A percentile compares a stretch with the other conserved stretches of the same genome.
Evolutionary conservation across 2,113 vertebrate species (phyloP).

Genomic region (Electrona antarctica): DNA sequence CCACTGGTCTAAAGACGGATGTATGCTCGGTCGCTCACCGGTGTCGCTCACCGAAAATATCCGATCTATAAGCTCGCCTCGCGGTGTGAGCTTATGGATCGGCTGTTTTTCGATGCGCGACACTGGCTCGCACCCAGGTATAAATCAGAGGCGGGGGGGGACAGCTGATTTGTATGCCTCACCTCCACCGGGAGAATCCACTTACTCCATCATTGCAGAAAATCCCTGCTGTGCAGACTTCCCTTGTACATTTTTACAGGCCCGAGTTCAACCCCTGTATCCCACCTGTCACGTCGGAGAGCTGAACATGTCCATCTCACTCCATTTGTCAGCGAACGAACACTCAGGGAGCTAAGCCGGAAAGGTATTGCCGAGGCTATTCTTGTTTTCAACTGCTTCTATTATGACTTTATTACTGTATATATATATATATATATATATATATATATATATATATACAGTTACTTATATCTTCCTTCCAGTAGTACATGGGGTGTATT

Average conservation of each 20-base stretch:
- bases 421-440: too few species aligned
- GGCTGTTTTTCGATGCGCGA: too few species aligned
- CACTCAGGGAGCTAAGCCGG: conserved; percentile 20
- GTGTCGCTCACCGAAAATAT: too few species aligned
- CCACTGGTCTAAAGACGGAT: too few species aligned
- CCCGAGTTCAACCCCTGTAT: conserved; percentile 61
- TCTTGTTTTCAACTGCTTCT: conserved; percentile 17
- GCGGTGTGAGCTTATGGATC: too few species aligned
- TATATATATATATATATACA: too few species aligned
- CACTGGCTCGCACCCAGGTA: too few species aligned
- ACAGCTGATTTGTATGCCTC: conserved; percentile 63
- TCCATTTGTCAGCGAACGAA: conserved; percentile 54
- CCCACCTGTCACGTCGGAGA: conserved; percentile 69
- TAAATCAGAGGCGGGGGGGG: conserved; percentile 4
- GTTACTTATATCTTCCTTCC: conserved; percentile 17
- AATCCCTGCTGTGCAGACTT: conserved; percentile 69
- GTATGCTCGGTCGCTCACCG: too few species aligned
- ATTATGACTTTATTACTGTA: conserved; percentile 26
- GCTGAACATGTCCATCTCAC: conserved; percentile 72
- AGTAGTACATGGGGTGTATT: conserved; percentile 10
- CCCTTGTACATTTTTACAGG: conserved; percentile 65
- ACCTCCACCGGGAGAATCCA: conserved; percentile 51
- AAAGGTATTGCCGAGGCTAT: conserved; percentile 22
- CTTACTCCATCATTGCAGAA: conserved; percentile 71
- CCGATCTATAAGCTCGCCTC: too few species aligned